These are phyloP conservation scores for Drosophila albomicans DNA, from an alignment of 1,140 invertebrate species.

Conservation along the genomic window DNA sequence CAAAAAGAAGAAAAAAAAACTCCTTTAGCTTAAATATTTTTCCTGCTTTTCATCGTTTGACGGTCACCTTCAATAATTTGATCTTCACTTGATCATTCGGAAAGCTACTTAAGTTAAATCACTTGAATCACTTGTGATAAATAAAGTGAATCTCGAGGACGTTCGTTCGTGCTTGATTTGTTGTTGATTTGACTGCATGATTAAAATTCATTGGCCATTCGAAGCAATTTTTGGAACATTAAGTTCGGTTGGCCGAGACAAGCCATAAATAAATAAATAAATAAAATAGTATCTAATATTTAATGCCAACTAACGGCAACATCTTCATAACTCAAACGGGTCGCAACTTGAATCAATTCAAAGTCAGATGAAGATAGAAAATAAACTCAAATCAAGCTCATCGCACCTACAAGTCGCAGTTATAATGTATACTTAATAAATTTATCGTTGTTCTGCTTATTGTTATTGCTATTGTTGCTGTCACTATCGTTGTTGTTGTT, in stretches of 20 bases:
- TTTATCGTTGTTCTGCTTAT: conserved; percentile 9
- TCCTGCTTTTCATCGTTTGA: neutral
- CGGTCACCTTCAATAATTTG: neutral
- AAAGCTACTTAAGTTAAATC: conserved; percentile 1
- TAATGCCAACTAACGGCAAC: conserved; percentile 64
- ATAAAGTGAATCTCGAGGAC: conserved; percentile 22
- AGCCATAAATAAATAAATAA: conserved; percentile 42
- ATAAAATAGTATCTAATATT: conserved; percentile 41
- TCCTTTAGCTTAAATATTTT: neutral
- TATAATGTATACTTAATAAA: conserved; percentile 39
- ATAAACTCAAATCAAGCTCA: conserved; percentile 15
- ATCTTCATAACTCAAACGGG: conserved; percentile 59
- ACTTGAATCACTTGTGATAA: conserved; percentile 15
- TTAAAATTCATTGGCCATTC: conserved; percentile 42
- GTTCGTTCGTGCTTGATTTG: conserved; percentile 17
- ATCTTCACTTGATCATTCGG: neutral
- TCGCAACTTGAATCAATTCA: conserved; percentile 11
- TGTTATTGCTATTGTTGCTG: conserved; percentile 13
- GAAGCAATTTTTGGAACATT: conserved; percentile 45
- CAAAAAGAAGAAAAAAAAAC: too few species aligned
- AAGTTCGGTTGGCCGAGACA: conserved; percentile 19
- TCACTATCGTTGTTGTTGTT: conserved; percentile 26
- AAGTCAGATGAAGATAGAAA: neutral
- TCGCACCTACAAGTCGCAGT: conserved; percentile 48
- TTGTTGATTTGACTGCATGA: conserved; percentile 1